Conservation (phyloP, 2,113 vertebrate genomes). For the Gymnocephalus cernua region DNA sequence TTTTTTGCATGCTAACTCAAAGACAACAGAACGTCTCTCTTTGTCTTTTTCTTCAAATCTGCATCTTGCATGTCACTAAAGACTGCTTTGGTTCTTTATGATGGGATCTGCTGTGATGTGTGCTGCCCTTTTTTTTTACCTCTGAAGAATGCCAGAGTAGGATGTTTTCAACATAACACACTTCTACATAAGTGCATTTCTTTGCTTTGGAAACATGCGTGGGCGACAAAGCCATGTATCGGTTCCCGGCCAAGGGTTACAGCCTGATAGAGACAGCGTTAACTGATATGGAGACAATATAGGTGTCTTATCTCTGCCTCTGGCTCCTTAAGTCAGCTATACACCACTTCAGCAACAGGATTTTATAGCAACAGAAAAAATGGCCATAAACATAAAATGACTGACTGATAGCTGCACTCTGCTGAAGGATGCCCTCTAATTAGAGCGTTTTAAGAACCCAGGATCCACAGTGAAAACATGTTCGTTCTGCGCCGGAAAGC, state of each 20-base stretch:
- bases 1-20: conserved; percentile 28
- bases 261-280: conserved; percentile 55
- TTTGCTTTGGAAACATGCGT: conserved; percentile 46
- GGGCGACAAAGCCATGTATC: conserved; percentile 39
- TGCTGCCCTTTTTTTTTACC: background rate
- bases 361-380: conserved; percentile 69
- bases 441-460: conserved; percentile 73
- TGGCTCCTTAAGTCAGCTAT: conserved; percentile 56
- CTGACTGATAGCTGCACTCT: conserved; percentile 75
- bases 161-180: background rate
- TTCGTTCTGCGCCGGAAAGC: conserved; percentile 47
- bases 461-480: conserved; percentile 75
- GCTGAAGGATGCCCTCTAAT: conserved; percentile 77
- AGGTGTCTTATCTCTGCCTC: conserved; percentile 69
- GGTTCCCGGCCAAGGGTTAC: conserved; percentile 69
- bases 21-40: background rate
- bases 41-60: background rate
- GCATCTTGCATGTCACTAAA: conserved; percentile 32
- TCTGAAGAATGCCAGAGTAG: background rate
- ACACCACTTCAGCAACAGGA: conserved; percentile 38
- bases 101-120: conserved; percentile 14
- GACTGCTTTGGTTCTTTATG: background rate
- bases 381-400: conserved; percentile 75
- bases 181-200: conserved; percentile 13
- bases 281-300: conserved; percentile 68